phyloP scores from a whole-genome alignment of 37 sponge, comb jelly and placozoan species.

The Spongilla lacustris region DNA sequence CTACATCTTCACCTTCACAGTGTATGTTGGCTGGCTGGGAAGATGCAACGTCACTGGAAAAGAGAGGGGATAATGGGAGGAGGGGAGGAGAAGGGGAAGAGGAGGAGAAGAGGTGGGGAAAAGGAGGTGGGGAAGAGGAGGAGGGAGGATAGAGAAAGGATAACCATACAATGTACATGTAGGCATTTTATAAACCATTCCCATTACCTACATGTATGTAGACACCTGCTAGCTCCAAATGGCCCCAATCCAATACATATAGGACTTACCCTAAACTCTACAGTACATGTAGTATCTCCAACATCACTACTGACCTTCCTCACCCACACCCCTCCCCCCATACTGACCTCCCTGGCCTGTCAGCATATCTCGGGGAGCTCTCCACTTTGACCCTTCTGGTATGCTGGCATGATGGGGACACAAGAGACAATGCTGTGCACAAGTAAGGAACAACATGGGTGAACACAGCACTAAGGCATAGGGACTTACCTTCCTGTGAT shows the following conservation, averaged over 20 bases:
- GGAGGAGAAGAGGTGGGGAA: background rate
- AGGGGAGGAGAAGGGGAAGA: background rate
- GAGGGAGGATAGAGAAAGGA: background rate
- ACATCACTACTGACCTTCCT: no score
- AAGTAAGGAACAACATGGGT: background rate
- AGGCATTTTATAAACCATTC: no score
- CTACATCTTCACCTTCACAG: slow-evolving; percentile 3
- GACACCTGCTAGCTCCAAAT: background rate
- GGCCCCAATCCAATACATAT: no score
- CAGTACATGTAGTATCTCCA: no score
- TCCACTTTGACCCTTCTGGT: slow-evolving; percentile 65
- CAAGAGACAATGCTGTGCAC: slow-evolving; percentile 30
- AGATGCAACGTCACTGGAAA: slow-evolving; percentile 54
- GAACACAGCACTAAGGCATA: background rate
- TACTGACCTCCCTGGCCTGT: slow-evolving; percentile 57
- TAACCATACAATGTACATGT: no score
- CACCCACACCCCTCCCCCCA: background rate
- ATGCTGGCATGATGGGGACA: slow-evolving; percentile 57
- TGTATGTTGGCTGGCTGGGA: slow-evolving; percentile 63
- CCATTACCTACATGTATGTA: background rate
- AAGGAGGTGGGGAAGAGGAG: slow-evolving; percentile 11
- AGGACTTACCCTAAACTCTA: no score
- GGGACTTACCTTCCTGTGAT: slow-evolving; percentile 25
- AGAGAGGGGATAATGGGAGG: background rate
- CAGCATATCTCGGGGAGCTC: slow-evolving; percentile 78